Evolutionary conservation across 2,113 vertebrate species (phyloP), one percentile per base, ranked within the genome.

Genomic region (Polypterus senegalus): DNA sequence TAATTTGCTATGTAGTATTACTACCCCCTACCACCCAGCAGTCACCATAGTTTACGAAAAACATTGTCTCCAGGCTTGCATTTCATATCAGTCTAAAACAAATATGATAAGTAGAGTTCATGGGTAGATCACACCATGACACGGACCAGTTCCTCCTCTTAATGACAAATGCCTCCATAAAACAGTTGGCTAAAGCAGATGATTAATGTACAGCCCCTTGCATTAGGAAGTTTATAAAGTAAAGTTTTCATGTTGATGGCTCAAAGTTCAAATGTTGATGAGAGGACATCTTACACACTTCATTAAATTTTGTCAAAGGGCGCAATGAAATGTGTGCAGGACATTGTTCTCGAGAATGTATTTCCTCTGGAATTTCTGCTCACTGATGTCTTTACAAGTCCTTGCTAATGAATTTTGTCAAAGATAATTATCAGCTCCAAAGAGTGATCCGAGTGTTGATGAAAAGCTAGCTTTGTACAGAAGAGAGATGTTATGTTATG

Each of bases 391-490:
- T 75, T 71, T 83, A 84, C 86, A 83, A 79, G 81, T 77, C 83
- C 79, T 65, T 63, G 71, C 86, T 91, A 91, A 92, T 91, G 89
- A 91, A 88, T 85, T 89, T 86, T 86, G 82, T 86, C 81, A 83
- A 79, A 87, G 84, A 90, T 86, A 92, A 91, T 92, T 89, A 88
- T 65, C 69, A 77, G 73, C 76, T 79, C 73, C 70, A 76, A 67
- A 73, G 71, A 77, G 77, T 73, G 76, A 71, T 70, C 75, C 60
- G 73, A 66, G 76, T 58, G 56, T 64, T 67, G 70, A 88, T 89
- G 85, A 92, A 90, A 89, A 85, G 85, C 70, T 84, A 79, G 76
- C 88, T 88, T 92, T 92, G 87, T 92, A 72, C 46, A 68, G 60
- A 67, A 62, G 65, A 78, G 76, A 79, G 72, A 83, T 76, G 67